Percentiles rank a stretch among this genome's conserved stretches.
Conservation (phyloP, 1,140 invertebrate species). For the Zaprionus kolodkinae region DNA sequence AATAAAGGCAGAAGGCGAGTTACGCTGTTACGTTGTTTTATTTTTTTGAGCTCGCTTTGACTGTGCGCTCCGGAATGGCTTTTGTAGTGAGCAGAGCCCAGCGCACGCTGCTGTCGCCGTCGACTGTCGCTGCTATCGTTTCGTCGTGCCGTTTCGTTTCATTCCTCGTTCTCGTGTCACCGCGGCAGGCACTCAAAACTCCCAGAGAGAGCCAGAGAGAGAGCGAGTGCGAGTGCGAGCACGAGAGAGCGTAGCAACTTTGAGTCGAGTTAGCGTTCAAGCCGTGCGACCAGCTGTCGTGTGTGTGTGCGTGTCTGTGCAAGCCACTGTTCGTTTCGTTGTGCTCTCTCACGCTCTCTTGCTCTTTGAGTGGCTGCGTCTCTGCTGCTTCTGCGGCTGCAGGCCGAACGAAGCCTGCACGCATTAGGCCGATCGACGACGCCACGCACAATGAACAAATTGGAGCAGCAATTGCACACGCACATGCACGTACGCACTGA, state of each 20-base stretch:
- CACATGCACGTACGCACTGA: neutral
- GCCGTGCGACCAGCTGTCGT: neutral
- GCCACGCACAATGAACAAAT: constrained; percentile 51
- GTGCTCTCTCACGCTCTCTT: neutral
- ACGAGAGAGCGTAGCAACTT: constrained; percentile 19
- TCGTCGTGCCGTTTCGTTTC: constrained; percentile 57
- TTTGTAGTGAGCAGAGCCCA: constrained; percentile 55
- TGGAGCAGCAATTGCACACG: constrained; percentile 66
- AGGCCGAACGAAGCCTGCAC: constrained; percentile 42
- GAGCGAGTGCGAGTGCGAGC: neutral
- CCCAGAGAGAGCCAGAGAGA: neutral
- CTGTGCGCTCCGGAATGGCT: constrained; percentile 66
- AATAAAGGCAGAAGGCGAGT: constrained; percentile 3
- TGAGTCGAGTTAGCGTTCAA: constrained; percentile 20
- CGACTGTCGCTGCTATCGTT: constrained; percentile 65
- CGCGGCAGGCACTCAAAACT: neutral
- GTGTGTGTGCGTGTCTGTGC: neutral
- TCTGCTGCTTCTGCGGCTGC: constrained; percentile 4
- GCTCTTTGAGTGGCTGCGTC: constrained; percentile 8
- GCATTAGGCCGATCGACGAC: constrained; percentile 60
- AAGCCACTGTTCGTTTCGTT: neutral
- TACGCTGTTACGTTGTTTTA: constrained; percentile 7
- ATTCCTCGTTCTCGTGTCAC: constrained; percentile 17
- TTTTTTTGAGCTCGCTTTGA: constrained; percentile 55
- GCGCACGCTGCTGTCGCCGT: constrained; percentile 62